Evolutionary conservation across 1,140 invertebrate species (phyloP).

Genomic region (Zaprionus davidi): DNA sequence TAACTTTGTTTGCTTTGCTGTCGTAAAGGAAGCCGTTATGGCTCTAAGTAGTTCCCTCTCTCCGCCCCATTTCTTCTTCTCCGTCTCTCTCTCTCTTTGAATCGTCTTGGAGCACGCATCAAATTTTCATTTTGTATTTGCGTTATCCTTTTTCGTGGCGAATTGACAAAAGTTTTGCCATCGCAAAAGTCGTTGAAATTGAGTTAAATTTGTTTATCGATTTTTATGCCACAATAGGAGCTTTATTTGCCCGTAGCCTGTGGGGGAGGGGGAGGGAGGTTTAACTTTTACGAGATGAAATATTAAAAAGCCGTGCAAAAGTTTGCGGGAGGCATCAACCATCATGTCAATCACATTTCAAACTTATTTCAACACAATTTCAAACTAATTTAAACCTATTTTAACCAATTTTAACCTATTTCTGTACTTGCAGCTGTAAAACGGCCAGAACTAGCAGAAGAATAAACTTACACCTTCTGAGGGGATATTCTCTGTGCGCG

Average conservation of each 20-base stretch:
- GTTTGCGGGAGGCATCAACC: neutral
- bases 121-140: conserved; percentile 28
- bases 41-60: too few relatives aligned
- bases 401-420: neutral
- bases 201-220: conserved; percentile 55
- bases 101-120: conserved; percentile 37
- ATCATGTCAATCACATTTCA: neutral
- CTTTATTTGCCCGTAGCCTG: conserved; percentile 1
- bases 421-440: neutral
- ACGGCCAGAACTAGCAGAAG: neutral
- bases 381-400: neutral
- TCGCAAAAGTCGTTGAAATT: conserved; percentile 15
- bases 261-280: neutral
- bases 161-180: conserved; percentile 30
- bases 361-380: neutral
- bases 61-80: neutral
- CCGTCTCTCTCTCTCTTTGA: neutral
- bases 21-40: neutral
- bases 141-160: conserved; percentile 9
- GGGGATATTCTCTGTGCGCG: conserved; percentile 10
- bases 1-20: conserved; percentile 9
- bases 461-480: neutral
- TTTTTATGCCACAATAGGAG: conserved; percentile 46
- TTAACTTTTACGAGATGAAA: neutral
- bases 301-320: neutral